Percentiles rank a stretch among this genome's conserved stretches.
These are phyloP conservation scores for Amblyjoppa proteus DNA, from an alignment of 2,888 invertebrate species.

Conservation along the genomic window DNA sequence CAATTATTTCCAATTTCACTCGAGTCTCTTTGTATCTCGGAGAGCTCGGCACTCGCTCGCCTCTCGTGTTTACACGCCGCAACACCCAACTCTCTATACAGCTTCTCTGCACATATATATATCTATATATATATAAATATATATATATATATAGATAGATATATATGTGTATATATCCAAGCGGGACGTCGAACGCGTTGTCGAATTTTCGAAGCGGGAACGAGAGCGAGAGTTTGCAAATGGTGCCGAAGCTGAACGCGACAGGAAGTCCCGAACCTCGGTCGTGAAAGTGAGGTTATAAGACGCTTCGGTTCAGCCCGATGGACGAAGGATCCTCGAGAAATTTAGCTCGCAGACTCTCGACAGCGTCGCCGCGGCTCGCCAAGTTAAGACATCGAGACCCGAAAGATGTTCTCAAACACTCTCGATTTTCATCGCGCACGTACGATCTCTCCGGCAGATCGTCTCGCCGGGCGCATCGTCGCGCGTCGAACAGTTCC, in stretches of 20 bases:
- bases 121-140: not conserved
- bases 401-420: not conserved
- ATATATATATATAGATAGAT: not conserved
- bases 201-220: conserved; percentile 52
- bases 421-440: not conserved
- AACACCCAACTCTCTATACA: not conserved
- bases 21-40: too few relatives aligned
- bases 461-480: not conserved
- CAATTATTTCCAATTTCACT: not conserved
- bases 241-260: not conserved
- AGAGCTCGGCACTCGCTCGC: not conserved
- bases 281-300: not conserved
- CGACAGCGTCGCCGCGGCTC: not conserved
- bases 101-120: not conserved
- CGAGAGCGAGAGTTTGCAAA: conserved; percentile 52
- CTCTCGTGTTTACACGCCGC: not conserved
- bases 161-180: not conserved
- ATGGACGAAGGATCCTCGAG: conserved; percentile 18
- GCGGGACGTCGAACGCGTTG: conserved; percentile 26
- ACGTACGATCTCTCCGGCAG: not conserved
- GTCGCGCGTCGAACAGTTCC: not conserved
- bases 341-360: not conserved
- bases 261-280: not conserved
- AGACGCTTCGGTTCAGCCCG: not conserved
- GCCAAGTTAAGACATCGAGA: not conserved